Evolutionary conservation across 2,888 invertebrate genomes (phyloP).

Genomic region (Cyaniris semiargus): DNA sequence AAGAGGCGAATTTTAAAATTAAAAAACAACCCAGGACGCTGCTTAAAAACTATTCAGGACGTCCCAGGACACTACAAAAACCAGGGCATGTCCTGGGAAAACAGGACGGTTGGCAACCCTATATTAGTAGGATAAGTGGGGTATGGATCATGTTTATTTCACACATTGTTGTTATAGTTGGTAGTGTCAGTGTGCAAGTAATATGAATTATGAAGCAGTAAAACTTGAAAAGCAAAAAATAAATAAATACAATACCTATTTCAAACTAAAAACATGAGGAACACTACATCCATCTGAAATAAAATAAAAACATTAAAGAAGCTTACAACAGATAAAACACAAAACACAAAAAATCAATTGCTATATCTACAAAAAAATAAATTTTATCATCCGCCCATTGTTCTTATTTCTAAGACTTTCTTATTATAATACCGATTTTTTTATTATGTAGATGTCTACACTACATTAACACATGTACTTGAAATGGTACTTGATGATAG

Average conservation of each 20-base stretch:
- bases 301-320: constrained; percentile 37
- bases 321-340: constrained; percentile 42
- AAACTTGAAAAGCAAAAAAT: constrained; percentile 2
- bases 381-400: background rate
- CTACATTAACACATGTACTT: constrained; percentile 78
- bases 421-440: too few species aligned
- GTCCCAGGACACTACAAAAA: too few species aligned
- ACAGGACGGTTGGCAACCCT: too few species aligned
- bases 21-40: too few species aligned
- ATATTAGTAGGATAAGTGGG: too few species aligned
- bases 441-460: too few species aligned
- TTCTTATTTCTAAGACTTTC: too few species aligned
- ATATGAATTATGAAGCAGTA: background rate
- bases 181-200: background rate
- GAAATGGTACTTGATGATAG: too few species aligned
- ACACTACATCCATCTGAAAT: constrained; percentile 40
- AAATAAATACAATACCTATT: constrained; percentile 34
- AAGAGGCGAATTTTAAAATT: too few species aligned
- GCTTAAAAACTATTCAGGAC: too few species aligned
- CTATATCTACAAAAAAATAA: background rate
- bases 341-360: constrained; percentile 42
- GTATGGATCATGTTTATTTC: too few species aligned
- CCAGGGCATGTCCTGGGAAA: too few species aligned
- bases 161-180: background rate
- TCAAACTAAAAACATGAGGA: constrained; percentile 37